Evolutionary conservation across 1,140 invertebrate species (phyloP).

Genomic region (Drosophila pachea): DNA sequence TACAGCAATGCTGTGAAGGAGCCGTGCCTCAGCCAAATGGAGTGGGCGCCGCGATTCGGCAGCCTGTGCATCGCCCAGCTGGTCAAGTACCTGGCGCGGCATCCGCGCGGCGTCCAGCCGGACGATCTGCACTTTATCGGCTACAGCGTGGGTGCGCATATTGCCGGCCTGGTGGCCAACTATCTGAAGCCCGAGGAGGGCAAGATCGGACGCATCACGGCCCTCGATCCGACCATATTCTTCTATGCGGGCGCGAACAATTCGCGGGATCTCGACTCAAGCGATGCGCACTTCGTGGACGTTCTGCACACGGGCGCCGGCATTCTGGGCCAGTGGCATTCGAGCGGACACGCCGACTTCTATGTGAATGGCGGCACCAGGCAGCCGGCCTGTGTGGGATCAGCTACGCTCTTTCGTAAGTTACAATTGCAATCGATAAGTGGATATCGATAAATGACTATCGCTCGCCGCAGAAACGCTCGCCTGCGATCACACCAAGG

Average conservation of each 20-base stretch:
- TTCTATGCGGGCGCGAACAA: slow-evolving; percentile 89
- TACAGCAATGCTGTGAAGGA: slow-evolving; percentile 89
- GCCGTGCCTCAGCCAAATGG: slow-evolving; percentile 89
- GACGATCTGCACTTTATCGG: slow-evolving; percentile 89
- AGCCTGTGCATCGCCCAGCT: slow-evolving; percentile 89
- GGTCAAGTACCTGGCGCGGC: slow-evolving; percentile 87
- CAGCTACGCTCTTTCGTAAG: slow-evolving; percentile 88
- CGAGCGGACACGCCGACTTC: slow-evolving; percentile 92
- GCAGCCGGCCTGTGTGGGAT: slow-evolving; percentile 90
- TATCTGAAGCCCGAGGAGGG: slow-evolving; percentile 83
- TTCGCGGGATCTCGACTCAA: slow-evolving; percentile 89
- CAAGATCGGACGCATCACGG: slow-evolving; percentile 89
- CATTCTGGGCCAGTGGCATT: slow-evolving; percentile 90
- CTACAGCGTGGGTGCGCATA: slow-evolving; percentile 92
- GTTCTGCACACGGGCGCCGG: slow-evolving; percentile 93
- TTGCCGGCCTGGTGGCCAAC: slow-evolving; percentile 89
- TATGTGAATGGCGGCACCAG: slow-evolving; percentile 93
- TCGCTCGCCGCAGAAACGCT: slow-evolving; percentile 84
- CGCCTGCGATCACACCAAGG: slow-evolving; percentile 92
- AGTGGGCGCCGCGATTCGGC: slow-evolving; percentile 91
- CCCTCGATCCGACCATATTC: slow-evolving; percentile 90
- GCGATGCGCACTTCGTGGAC: slow-evolving; percentile 92
- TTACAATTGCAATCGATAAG: slow-evolving; percentile 31
- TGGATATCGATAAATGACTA: neutral
- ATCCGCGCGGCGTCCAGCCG: slow-evolving; percentile 86